Conservation (phyloP, 1,140 invertebrate genomes). For the Maniola jurtina region DNA sequence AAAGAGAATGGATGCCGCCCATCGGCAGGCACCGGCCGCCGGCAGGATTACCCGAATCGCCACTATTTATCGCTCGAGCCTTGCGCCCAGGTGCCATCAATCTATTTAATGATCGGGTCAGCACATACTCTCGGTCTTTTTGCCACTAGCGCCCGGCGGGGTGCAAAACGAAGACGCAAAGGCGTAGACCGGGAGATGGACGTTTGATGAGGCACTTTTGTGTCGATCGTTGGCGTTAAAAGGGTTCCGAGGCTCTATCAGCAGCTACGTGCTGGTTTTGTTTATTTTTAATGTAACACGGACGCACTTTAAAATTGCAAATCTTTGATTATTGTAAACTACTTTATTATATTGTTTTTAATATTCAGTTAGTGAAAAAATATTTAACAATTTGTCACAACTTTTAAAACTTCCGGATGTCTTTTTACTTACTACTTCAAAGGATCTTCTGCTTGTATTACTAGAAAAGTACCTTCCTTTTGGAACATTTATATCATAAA, state of each 20-base stretch:
- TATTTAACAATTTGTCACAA: no score
- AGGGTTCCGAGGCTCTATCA: conserved; percentile 64
- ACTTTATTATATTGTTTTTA: neutral
- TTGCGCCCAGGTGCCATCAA: conserved; percentile 76
- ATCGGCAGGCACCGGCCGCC: conserved; percentile 66
- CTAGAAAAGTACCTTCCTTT: no score
- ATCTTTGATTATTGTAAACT: conserved; percentile 12
- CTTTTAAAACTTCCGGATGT: no score
- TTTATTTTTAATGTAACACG: conserved; percentile 38
- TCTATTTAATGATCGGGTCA: conserved; percentile 79
- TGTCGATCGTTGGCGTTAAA: conserved; percentile 69
- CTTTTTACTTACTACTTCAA: no score
- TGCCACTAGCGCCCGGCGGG: conserved; percentile 47
- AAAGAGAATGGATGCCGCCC: conserved; percentile 77
- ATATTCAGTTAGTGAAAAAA: no score
- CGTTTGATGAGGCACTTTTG: conserved; percentile 76
- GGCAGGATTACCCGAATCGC: conserved; percentile 75
- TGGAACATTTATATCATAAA: no score
- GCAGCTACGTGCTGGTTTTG: conserved; percentile 43
- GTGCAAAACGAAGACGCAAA: conserved; percentile 60
- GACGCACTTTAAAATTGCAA: conserved; percentile 32
- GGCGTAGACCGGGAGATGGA: conserved; percentile 62
- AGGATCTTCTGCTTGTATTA: no score
- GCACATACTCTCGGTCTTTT: conserved; percentile 74
- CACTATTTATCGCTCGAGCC: conserved; percentile 77